Base-by-base conservation (phyloP, 1,140 invertebrate genomes). In the Choristoneura fumiferana region DNA sequence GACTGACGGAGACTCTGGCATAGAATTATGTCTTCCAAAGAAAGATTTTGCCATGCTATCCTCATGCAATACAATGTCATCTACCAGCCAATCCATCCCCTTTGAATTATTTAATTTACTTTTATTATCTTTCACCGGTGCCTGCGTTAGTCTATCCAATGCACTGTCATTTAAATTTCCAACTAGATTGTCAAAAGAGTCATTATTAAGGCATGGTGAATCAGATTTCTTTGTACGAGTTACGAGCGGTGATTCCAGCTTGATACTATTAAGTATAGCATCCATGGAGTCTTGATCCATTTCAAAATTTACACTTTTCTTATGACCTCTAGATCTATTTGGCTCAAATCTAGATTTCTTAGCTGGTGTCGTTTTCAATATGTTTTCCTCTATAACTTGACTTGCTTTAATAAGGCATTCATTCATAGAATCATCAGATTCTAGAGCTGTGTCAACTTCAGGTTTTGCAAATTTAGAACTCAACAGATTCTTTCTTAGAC, bases 381-480 rank as follows among this genome's bases (percentile, higher is more conserved):
- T 65, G 40, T 81, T 84, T 57, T 86, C 78, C 72, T 90, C 89
- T 6, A 87, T 81, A 45, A 84, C 65, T 69, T 90, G 89, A 71
- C 84, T 90, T 14, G 84, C 87, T 76, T 82, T 84, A 18, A 90
- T 61, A 43, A 90, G 66, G 65, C 76, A 87, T 67, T 90, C 89
- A 78, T 90, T 90, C 73, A 90, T 84, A 36, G 87, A 90, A 73
- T 90, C 87, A 66, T 90, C 89, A 36, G 85, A 90, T 70, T 90
- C 89, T 38, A 89, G 65, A 5, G 81, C 77, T 62, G 62, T 72
- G 40, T 88, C 85, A 1, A 64, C 43, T 39, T 88, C 84, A 22
- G 68, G 56, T 71, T 87, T 84, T 35, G 60, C 54, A 67, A 87
- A 87, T 60, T 85, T 85, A 33, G 79, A 85, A 69, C 80, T 86